phyloP scores from a whole-genome alignment of 2,113 vertebrate genomes.

The Rhea americana region DNA sequence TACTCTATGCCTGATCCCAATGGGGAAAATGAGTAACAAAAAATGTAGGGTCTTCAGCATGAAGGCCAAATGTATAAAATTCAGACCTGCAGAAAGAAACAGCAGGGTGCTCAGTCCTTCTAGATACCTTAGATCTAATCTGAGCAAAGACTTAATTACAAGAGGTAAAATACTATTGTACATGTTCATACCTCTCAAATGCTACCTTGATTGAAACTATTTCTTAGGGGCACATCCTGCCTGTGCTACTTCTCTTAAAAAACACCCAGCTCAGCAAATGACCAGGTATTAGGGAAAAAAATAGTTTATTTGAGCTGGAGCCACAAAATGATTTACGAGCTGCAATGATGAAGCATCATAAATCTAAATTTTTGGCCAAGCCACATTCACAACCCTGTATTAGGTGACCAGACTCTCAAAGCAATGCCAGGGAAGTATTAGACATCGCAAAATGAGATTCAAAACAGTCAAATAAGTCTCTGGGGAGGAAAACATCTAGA shows the following conservation, averaged over 20 bases:
- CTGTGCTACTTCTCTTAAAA: not conserved
- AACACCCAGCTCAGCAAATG: not conserved
- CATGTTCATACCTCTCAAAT: not conserved
- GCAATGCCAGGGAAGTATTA: slow-evolving; percentile 5
- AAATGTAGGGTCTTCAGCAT: not conserved
- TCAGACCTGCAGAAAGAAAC: not conserved
- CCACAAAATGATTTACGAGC: not conserved
- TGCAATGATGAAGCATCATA: not conserved
- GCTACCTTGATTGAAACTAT: not conserved
- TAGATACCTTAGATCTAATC: not conserved
- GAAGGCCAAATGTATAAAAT: not conserved
- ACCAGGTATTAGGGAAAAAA: not conserved
- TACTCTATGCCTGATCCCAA: no score
- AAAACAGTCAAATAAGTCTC: not conserved
- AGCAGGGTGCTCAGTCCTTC: not conserved
- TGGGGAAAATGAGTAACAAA: not conserved
- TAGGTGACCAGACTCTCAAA: not conserved
- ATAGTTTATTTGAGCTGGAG: not conserved
- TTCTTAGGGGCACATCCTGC: not conserved
- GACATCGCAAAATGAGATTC: not conserved
- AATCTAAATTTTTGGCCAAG: not conserved
- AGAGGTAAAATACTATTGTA: not conserved
- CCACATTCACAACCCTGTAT: not conserved
- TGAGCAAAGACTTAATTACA: not conserved
- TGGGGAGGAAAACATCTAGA: not conserved